Base-by-base conservation (phyloP, 1,140 invertebrate species). In the Chymomyza costata region DNA sequence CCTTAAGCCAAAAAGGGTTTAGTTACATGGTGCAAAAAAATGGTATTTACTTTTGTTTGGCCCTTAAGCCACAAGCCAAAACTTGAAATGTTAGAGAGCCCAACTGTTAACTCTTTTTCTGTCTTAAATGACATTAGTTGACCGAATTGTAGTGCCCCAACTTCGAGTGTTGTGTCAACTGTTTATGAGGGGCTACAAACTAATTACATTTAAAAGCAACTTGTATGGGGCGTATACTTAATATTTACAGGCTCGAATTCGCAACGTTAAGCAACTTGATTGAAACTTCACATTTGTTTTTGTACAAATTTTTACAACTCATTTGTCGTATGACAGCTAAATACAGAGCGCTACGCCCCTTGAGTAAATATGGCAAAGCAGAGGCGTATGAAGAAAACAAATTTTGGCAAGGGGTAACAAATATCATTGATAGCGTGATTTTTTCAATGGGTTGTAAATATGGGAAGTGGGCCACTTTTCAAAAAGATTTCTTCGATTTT, bases 191-290 rank as follows among this genome's bases (percentile, higher is more conserved):
- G n/a, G n/a, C n/a, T n/a, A n/a, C 34, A 55, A 35, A 59, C 56
- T 71, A 73, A 71, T 71, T 71, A 73, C 63, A 67, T 66, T 64
- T 67, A 63, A 71, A 58, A 67, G 68, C 68, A 51, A 28, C 7
- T 2, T 25, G 57, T 37, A 25, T 25, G 21, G 8, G 21, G 21
- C 21, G 21, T 25, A 25, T 25, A 8, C 21, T 25, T 25, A 25
- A 25, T 25, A 8, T 8, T 8, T 28, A 18, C 51, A 45, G 39
- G 63, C 49, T 63, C 68, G 30, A 37, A 19, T 51, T 58, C 47
- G 43, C 3, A 25, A 25, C n/a, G 21, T 25, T 5, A 25, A 48
- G 63, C 48, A 51, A 67, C 57, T 67, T 71, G 68, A 71, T 71
- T 71, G 67, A 71, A 73, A 71, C 44, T 73, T 71, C 73, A 73